Base-by-base conservation (phyloP, 2,888 invertebrate genomes). In the Tanypteryx hageni region DNA sequence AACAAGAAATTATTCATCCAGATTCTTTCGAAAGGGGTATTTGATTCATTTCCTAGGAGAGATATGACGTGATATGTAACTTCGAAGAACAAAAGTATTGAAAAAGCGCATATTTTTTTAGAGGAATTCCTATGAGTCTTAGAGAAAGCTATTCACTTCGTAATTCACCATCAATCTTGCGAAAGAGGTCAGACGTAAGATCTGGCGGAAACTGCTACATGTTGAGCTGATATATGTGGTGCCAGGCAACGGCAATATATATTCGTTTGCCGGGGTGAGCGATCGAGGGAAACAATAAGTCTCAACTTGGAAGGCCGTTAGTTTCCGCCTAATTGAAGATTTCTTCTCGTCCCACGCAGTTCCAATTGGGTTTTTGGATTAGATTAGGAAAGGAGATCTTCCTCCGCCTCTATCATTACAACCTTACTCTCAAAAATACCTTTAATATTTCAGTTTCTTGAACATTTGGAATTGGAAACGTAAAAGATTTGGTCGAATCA, bases 241-340 rank as follows among this genome's bases (percentile, higher is more conserved):
- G 83, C 83, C 57, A 44, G 56, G 57, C 56, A 83, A n/a, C 18
- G 83, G 56, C 57, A 83, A 83, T 83, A 56, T 83, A 56, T 83
- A 56, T 83, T 83, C 83, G 83, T 83, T 83, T 56, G 44, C 83
- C 83, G 56, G 56, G n/a, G 83, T 83, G 83, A 83, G 83, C 56
- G 83, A 83, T 83, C 57, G 83, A 57, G 57, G 57, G 83, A 83
- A 83, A 83, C 83, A 83, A 83, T 83, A 44, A 56, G 83, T 18
- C 83, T 83, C 83, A 57, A 56, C 83, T 57, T n/a, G 83, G 57
- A n/a, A 57, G 44, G 83, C 83, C 56, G 83, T 83, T 83, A 56
- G 57, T 83, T 83, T 83, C 83, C 56, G 83, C 44, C 56, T 83
- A 83, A 83, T 83, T 83, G 83, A 83, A 57, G 83, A 83, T 83